Evolutionary conservation across 2,113 vertebrate genomes (phyloP).

Genomic region (Callionymus lyra): DNA sequence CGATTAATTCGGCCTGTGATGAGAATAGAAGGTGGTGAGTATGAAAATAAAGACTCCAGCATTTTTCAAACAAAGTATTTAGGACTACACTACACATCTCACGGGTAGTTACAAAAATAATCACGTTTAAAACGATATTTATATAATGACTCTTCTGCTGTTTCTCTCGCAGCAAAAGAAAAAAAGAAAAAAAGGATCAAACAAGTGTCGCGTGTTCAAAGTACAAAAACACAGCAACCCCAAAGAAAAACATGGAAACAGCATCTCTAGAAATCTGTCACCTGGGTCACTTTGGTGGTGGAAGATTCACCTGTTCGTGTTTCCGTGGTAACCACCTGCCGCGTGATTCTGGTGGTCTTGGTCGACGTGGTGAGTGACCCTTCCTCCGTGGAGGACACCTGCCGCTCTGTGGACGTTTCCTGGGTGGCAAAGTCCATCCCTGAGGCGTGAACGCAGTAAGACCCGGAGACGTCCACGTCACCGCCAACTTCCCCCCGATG

Average conservation of each 20-base stretch:
- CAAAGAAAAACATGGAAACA: constrained; percentile 20
- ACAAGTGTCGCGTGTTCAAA: constrained; percentile 17
- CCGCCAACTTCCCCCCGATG: constrained; percentile 45
- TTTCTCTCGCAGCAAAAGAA: neutral
- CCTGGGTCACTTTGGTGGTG: neutral
- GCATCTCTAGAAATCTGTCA: constrained; percentile 24
- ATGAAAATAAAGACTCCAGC: too few relatives aligned
- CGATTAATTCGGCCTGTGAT: neutral
- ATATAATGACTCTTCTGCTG: constrained; percentile 38
- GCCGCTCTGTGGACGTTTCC: constrained; percentile 44
- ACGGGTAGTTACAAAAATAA: constrained; percentile 28
- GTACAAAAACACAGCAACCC: constrained; percentile 42
- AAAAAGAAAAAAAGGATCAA: constrained; percentile 31
- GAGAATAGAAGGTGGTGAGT: too few relatives aligned
- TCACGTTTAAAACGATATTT: constrained; percentile 33
- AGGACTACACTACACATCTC: constrained; percentile 34
- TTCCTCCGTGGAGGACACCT: constrained; percentile 30
- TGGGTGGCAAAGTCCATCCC: constrained; percentile 60
- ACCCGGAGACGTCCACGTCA: constrained; percentile 48
- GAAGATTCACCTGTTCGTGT: constrained; percentile 49
- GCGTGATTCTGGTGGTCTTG: constrained; percentile 53
- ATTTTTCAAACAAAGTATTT: constrained; percentile 32
- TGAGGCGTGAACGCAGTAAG: constrained; percentile 67
- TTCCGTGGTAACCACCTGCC: constrained; percentile 44
- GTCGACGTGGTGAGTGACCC: constrained; percentile 41